Base-by-base conservation (phyloP, 2,113 vertebrate genomes). In the Argyrosomus japonicus region DNA sequence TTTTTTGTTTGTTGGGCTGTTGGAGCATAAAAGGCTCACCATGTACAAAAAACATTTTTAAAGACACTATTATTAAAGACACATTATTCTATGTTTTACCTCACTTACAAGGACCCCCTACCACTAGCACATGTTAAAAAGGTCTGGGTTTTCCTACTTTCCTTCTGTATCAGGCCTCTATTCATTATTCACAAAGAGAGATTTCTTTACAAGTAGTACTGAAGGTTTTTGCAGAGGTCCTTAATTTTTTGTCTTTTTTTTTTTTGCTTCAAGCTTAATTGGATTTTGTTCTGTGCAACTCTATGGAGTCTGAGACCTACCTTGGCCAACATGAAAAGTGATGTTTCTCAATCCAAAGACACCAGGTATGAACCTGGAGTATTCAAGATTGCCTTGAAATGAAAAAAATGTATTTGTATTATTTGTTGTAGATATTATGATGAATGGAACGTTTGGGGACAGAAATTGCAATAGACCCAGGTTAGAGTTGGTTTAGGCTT, bases 241-340 rank as follows among this genome's bases (percentile, higher is more conserved):
- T 14, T 79, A 8, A 40, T 40, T 40, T 40, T 36, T 36, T 36
- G 32, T 36, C 32, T 8, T 69, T 14, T 79, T 29, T 64, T 10
- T 68, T 73, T 64, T 17, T 25, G 67, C 15, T 79, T 36, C 4
- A 19, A 91, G 93, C 51, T 92, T 2, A 95, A 95, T 64, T 86
- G 75, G 29, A 19, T 87, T 10, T 53, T 93, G 75, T 95, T 93
- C 64, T 60, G 75, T 82, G 79, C 90, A 12, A 95, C 93, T 47
- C 40, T 94, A 4, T 92, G 93, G 93, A 88, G 71, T 71, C 64
- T 95, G 32, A 88, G 76, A 77, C 68, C 89, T 45, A 94, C 89
- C 0, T 48, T 95, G 82, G 82, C 77, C 61, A 91, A 68, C 71
- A 93, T 94, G 92, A 93, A 82, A 76, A 92, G 88, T 62, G 85